Evolutionary conservation across 2,888 invertebrate species (phyloP), one percentile per base, ranked within the genome.

Genomic region (Pammene fasciana): DNA sequence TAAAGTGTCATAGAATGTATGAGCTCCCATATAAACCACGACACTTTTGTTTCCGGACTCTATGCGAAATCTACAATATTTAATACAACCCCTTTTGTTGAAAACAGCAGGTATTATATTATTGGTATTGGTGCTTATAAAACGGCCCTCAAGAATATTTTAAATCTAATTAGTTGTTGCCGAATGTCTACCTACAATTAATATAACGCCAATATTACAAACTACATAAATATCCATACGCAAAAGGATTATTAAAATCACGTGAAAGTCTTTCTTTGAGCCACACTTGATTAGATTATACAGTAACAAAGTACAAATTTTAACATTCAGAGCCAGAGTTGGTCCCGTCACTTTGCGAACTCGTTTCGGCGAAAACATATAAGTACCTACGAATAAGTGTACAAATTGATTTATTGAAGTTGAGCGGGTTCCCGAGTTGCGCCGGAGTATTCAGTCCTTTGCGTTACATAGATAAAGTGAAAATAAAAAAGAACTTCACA

Each of bases 361-460:
- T 82, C 80, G 78, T 76, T 78, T 80, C 80, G 78, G 78, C 81
- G 82, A 75, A 75, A 76, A 76, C 74, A 74, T 88, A 87, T 89
- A 89, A 89, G 88, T 87, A 26, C 26, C 26, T 26, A 89, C 87
- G 87, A 82, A 87, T 88, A 87, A 90, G 86, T 87, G 89, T 87
- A 89, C 89, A 92, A 92, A 92, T 92, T 92, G 92, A 92, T 92
- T 92, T 92, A 92, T 92, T 89, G 88, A 92, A 92, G 92, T 92
- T 92, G 88, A 88, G 88, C 89, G 83, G 86, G 86, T 81, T 83
- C 77, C 78, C 81, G 85, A 87, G 87, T 88, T 90, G 91, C 88
- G 89, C 87, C 84, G 84, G 91, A 91, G 92, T 89, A 90, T 88
- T 88, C 89, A 86, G 86, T 86, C 86, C 86, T 89, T 89, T 86